These are phyloP conservation scores for Megamerina dolium DNA, from an alignment of 2,888 invertebrate genomes.

Conservation along the genomic window DNA sequence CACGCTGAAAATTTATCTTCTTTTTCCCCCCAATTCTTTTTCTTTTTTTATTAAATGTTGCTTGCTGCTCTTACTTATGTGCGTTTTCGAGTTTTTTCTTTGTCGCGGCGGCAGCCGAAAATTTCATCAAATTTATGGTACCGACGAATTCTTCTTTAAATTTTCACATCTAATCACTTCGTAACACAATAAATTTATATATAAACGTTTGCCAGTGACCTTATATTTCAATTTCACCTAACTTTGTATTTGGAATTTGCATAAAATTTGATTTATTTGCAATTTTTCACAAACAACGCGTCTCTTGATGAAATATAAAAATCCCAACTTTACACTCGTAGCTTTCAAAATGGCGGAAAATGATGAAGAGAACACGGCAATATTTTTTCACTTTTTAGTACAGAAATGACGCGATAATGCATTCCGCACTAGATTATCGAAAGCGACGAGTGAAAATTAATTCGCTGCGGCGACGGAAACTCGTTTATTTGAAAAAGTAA, in stretches of 20 bases:
- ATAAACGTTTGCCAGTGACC: no score
- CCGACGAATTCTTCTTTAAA: no score
- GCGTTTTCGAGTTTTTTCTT: conserved; percentile 26
- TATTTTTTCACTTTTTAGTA: conserved; percentile 42
- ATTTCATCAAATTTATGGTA: no score
- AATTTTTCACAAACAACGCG: conserved; percentile 45
- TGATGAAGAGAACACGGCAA: conserved; percentile 32
- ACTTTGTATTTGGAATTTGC: no score
- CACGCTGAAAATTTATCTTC: not conserved
- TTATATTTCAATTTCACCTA: no score
- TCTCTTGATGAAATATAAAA: conserved; percentile 39
- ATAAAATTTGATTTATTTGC: no score
- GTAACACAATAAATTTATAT: no score
- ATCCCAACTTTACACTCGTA: conserved; percentile 45
- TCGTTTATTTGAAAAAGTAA: no score
- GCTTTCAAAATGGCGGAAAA: conserved; percentile 51
- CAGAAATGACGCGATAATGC: conserved; percentile 46
- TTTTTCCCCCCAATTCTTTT: no score
- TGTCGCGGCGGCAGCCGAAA: conserved; percentile 26
- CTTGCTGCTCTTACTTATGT: conserved; percentile 6
- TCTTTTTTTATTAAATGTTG: no score
- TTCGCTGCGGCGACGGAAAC: conserved; percentile 19
- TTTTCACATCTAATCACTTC: no score
- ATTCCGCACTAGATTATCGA: conserved; percentile 7
- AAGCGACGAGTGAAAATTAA: conserved; percentile 19